Evolutionary conservation across 2,113 vertebrate genomes (phyloP).

Genomic region (Turnix velox): DNA sequence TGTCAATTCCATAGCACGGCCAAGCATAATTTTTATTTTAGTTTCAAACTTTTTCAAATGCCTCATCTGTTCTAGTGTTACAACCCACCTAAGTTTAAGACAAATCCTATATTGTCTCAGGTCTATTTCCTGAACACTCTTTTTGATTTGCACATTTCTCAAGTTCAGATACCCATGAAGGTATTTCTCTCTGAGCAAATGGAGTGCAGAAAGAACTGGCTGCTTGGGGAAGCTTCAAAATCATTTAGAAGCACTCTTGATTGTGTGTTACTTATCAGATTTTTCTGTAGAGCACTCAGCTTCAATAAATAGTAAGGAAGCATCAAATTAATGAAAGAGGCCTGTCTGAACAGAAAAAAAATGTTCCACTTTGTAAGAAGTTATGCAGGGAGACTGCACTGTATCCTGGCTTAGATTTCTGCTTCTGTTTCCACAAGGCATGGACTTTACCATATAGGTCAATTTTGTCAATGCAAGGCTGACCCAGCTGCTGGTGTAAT

Average conservation of each 20-base stretch:
- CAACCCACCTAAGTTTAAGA: not conserved
- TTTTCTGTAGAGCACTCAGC: not conserved
- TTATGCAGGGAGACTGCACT: not conserved
- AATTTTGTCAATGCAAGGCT: not conserved
- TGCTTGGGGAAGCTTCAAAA: not conserved
- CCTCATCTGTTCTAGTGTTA: not conserved
- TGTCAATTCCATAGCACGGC: not conserved
- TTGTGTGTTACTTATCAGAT: not conserved
- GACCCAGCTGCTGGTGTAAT: not conserved
- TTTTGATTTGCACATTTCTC: not conserved
- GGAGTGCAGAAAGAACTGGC: not conserved
- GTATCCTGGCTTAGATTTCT: not conserved
- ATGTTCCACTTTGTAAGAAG: accelerated
- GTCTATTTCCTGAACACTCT: not conserved
- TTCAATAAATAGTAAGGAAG: not conserved
- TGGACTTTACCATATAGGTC: not conserved
- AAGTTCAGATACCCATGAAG: not conserved
- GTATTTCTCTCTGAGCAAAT: not conserved
- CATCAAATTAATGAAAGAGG: not conserved
- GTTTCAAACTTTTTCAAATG: not conserved
- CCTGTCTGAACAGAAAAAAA: not conserved
- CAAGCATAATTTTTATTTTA: not conserved
- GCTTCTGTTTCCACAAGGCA: not conserved
- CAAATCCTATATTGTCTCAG: not conserved
- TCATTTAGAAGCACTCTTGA: not conserved